Percentiles rank a stretch among this genome's conserved stretches.
Conservation (phyloP, 1,140 invertebrate species). For the Drosophila serrata region DNA sequence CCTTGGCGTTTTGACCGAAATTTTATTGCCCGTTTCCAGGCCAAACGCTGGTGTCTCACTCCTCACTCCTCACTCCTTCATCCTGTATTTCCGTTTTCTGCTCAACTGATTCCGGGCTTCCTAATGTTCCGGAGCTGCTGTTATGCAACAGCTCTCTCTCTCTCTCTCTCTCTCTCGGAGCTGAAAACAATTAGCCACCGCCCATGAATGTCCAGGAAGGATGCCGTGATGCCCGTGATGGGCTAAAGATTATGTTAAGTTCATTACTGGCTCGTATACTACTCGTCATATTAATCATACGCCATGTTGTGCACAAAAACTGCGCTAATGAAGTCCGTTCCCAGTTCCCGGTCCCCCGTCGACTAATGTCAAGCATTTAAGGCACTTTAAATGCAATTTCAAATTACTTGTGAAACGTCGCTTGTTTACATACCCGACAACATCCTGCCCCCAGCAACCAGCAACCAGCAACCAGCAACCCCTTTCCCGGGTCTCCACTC, state of each 20-base stretch:
- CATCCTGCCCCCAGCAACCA: slow-evolving; percentile 4
- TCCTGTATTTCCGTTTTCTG: slow-evolving; percentile 39
- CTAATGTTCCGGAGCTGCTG: slow-evolving; percentile 30
- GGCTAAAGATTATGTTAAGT: slow-evolving; percentile 32
- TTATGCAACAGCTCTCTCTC: slow-evolving; percentile 40
- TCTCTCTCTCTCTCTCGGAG: background rate
- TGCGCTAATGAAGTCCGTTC: slow-evolving; percentile 61
- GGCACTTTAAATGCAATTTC: slow-evolving; percentile 76
- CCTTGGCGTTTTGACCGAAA: slow-evolving; percentile 75
- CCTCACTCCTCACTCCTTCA: background rate
- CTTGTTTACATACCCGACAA: slow-evolving; percentile 73
- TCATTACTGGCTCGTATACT: slow-evolving; percentile 46
- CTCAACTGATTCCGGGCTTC: slow-evolving; percentile 49
- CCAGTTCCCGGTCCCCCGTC: too few species aligned
- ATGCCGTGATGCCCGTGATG: slow-evolving; percentile 19
- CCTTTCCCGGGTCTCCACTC: background rate
- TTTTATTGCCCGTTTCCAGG: slow-evolving; percentile 82
- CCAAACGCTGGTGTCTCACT: slow-evolving; percentile 46
- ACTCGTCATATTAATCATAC: slow-evolving; percentile 72
- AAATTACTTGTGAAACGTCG: slow-evolving; percentile 56
- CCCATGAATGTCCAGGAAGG: slow-evolving; percentile 23
- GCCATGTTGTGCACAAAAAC: slow-evolving; percentile 63
- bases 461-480: background rate
- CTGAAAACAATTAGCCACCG: slow-evolving; percentile 46
- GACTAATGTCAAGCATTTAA: slow-evolving; percentile 49